Base-by-base conservation (phyloP, 2,888 invertebrate species). In the Acanthosoma haemorrhoidale region DNA sequence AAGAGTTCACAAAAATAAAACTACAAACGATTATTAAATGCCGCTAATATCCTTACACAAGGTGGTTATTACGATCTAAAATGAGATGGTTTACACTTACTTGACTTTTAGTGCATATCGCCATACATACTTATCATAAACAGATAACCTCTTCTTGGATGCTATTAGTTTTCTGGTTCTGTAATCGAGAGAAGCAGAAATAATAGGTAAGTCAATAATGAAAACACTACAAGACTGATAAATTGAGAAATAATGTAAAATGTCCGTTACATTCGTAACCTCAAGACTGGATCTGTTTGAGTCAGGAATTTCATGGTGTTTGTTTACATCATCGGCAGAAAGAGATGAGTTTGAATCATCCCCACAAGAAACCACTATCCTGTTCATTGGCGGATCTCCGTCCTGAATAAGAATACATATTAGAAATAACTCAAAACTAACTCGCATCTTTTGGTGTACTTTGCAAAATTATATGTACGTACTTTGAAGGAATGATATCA, bases 331-430 rank as follows among this genome's bases (percentile, higher is more conserved):
- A 51, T 75, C 75, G 32, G 73, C 58, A 25, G 75, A 75, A 9
- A 75, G 64, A 25, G 74, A 74, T 29, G 75, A 75, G 75, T 81
- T 81, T 5, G 83, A 83, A 76, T 83, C 83, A 64, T 82, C 82
- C 70, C 80, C 80, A 74, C 79, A 78, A 71, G 78, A 79, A 34
- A 72, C 68, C 18, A 74, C 41, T 25, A 80, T 75, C 9, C 77
- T 75, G 5, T 81, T 82, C 71, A 78, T 78, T 73, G 80, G 81
- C 72, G 80, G 80, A 41, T 82, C 82, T 74, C 81, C 82, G 73
- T 78, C 81, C 81, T 82, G 75, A 69, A 77, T 76, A 73, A 58
- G 57, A 74, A 9, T 9, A 38, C 11, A 29, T 18, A 59, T 57
- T 21, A 21, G 13, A 38, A 11, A 13, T 25, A 3, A 64, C n/a